phyloP scores from a whole-genome alignment of 2,797 vertebrate genomes.

The Chanos chanos region DNA sequence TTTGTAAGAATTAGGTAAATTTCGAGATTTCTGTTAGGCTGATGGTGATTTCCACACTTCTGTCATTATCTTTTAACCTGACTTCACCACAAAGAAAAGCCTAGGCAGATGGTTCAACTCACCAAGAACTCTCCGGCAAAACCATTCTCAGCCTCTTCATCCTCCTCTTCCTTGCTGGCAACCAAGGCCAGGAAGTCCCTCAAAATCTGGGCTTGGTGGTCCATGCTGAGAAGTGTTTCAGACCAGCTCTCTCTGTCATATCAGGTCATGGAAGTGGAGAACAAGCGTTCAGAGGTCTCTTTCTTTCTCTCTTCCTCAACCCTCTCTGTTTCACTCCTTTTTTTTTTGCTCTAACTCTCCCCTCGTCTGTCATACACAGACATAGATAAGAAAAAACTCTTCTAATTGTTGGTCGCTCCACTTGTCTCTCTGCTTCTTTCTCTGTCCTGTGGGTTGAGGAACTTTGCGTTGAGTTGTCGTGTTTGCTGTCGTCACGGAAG shows the following conservation, averaged over 20 bases:
- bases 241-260: constrained; percentile 54
- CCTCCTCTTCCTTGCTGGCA: constrained; percentile 69
- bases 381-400: not conserved
- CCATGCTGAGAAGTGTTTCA: constrained; percentile 61
- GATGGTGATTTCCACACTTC: no score
- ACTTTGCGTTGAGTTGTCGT: constrained; percentile 47
- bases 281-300: constrained; percentile 26
- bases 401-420: no score
- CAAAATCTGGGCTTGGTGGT: constrained; percentile 80
- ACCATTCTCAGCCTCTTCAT: constrained; percentile 53
- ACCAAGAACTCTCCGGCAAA: constrained; percentile 71
- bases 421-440: no score
- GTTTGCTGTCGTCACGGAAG: constrained; percentile 78
- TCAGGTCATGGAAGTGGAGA: constrained; percentile 27
- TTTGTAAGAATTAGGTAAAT: no score
- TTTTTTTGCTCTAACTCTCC: not conserved
- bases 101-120: constrained; percentile 49
- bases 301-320: constrained; percentile 4
- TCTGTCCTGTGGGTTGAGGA: constrained; percentile 47
- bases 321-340: not conserved
- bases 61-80: no score
- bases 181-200: constrained; percentile 71
- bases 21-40: no score
- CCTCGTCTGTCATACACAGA: not conserved
- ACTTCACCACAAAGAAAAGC: no score